Percentiles rank a stretch among this genome's conserved stretches.
Evolutionary conservation across 2,113 vertebrate species (phyloP).

Genomic region (Orycteropus afer): DNA sequence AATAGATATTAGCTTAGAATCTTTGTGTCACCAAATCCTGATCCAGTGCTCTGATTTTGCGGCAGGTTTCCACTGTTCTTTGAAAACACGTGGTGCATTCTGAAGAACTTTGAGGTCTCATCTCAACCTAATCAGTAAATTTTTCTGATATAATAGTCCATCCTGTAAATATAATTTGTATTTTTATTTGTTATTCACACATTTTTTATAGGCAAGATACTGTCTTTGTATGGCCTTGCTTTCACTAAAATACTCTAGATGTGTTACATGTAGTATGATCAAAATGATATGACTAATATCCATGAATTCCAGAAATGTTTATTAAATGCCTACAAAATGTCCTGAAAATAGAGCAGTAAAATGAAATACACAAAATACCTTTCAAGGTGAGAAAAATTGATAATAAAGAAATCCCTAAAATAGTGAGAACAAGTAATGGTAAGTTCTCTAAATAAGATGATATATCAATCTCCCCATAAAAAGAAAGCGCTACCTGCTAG

Average conservation of each 20-base stretch:
- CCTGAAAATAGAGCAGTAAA: not conserved
- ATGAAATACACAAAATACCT: not conserved
- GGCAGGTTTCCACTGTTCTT: not conserved
- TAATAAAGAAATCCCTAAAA: not conserved
- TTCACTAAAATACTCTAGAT: constrained; percentile 23
- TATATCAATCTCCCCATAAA: not conserved
- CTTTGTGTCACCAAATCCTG: not conserved
- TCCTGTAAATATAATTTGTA: constrained; percentile 6
- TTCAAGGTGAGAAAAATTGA: constrained; percentile 1
- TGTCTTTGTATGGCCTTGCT: not conserved
- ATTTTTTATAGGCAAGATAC: not conserved
- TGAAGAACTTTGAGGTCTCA: constrained; percentile 1
- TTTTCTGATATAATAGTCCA: constrained; percentile 40
- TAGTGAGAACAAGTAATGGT: too few species aligned
- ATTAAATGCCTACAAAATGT: not conserved
- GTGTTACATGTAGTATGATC: not conserved
- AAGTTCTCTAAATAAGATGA: not conserved
- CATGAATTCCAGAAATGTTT: not conserved
- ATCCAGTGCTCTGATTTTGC: not conserved
- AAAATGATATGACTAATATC: not conserved
- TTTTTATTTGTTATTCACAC: not conserved
- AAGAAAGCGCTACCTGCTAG: not conserved
- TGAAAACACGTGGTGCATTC: not conserved
- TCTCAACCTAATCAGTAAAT: not conserved
- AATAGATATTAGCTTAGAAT: not conserved